These are phyloP conservation scores for Eupeodes luniger DNA, from an alignment of 2,888 invertebrate species.

Conservation along the genomic window DNA sequence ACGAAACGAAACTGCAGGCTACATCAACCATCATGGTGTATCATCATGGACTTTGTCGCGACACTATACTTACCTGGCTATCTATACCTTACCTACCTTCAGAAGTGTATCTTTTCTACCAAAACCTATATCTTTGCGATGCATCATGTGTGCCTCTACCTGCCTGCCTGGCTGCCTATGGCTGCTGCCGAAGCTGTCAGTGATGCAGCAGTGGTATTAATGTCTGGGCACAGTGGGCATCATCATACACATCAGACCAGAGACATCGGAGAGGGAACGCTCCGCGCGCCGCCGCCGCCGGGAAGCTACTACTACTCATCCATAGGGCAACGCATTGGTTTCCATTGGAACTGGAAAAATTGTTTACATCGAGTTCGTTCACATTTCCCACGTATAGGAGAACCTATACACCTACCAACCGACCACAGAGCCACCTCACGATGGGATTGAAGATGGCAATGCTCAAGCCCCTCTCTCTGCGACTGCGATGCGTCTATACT, in stretches of 20 bases:
- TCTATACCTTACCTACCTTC: constrained; percentile 18
- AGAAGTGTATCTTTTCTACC: constrained; percentile 1
- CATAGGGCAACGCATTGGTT: constrained; percentile 47
- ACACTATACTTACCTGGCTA: neutral
- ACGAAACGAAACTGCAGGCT: constrained; percentile 10
- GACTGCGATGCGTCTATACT: constrained; percentile 12
- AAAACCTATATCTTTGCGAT: constrained; percentile 53
- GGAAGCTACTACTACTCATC: neutral
- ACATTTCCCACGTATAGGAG: constrained; percentile 69
- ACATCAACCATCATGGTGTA: constrained; percentile 19
- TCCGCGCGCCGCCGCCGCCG: no score
- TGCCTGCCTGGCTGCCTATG: no score
- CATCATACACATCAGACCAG: neutral
- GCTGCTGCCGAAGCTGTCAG: constrained; percentile 27
- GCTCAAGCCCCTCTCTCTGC: constrained; percentile 41
- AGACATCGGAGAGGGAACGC: no score
- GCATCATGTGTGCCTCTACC: constrained; percentile 57
- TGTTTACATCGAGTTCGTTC: constrained; percentile 75
- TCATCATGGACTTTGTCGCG: constrained; percentile 36
- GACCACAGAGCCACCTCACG: constrained; percentile 37
- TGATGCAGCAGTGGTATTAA: constrained; percentile 35
- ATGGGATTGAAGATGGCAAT: constrained; percentile 36
- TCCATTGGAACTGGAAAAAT: constrained; percentile 70
- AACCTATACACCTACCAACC: constrained; percentile 23
- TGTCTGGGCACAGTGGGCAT: constrained; percentile 31